phyloP scores from a whole-genome alignment of 92 coral and sea anemone genomes.

The Phenganax marumi region DNA sequence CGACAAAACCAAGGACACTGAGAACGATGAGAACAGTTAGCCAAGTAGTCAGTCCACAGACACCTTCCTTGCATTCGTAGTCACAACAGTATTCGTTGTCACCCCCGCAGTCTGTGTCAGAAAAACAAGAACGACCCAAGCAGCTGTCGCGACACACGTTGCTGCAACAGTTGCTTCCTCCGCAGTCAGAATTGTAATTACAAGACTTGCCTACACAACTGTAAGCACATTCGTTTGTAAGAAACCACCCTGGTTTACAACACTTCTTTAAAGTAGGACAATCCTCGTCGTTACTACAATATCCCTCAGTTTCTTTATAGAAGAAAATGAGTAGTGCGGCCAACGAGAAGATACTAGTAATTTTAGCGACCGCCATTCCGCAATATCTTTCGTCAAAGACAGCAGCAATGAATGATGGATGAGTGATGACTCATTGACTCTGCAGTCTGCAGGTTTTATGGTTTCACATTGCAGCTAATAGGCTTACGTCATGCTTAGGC shows the following conservation, averaged over 20 bases:
- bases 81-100: slow-evolving; percentile 17
- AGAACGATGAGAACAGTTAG: background rate
- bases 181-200: background rate
- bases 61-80: background rate
- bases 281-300: background rate
- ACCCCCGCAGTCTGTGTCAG: background rate
- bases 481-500: too few relatives aligned
- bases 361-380: too few relatives aligned
- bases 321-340: background rate
- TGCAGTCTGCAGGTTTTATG: too few relatives aligned
- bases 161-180: background rate
- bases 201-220: background rate
- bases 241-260: background rate
- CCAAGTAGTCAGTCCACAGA: slow-evolving; percentile 1
- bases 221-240: background rate
- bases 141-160: slow-evolving; percentile 8
- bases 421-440: too few relatives aligned
- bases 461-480: too few relatives aligned
- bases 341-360: too few relatives aligned
- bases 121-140: background rate
- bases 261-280: background rate
- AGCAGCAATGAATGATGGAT: too few relatives aligned
- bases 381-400: too few relatives aligned
- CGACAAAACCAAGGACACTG: background rate
- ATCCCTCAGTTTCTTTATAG: background rate